A percentile compares a stretch with the other conserved stretches of the same genome.
Evolutionary conservation across 1,140 invertebrate genomes (phyloP).

Genomic region (Chelonus insularis): DNA sequence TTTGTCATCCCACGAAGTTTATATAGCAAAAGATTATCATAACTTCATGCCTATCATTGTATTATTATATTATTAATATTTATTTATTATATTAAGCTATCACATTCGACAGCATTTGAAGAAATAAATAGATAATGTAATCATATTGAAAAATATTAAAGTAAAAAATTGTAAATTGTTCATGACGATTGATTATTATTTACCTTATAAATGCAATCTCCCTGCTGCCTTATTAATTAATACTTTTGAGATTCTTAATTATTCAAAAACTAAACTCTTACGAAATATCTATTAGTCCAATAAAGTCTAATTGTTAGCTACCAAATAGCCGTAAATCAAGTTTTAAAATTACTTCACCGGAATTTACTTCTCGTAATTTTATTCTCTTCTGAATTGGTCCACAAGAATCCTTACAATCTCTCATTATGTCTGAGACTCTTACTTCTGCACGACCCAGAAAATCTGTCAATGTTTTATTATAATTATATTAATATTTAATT

Average conservation of each 20-base stretch:
- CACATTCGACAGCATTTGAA: neutral
- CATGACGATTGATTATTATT: neutral
- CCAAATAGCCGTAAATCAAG: conserved; percentile 73
- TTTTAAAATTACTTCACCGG: conserved; percentile 74
- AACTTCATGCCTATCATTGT: no score
- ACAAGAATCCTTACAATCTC: conserved; percentile 64
- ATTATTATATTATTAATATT: no score
- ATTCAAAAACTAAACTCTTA: no score
- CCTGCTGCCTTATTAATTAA: neutral
- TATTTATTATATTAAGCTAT: conserved; percentile 4
- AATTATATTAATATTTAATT: conserved; percentile 32
- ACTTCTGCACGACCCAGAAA: conserved; percentile 79
- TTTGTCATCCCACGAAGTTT: conserved; percentile 8
- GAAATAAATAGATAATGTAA: neutral
- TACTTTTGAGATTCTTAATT: neutral
- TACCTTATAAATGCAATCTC: neutral
- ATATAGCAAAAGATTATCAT: no score
- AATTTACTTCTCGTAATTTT: conserved; percentile 72
- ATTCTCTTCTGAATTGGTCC: conserved; percentile 73
- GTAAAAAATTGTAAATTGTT: no score
- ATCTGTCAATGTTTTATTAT: conserved; percentile 58
- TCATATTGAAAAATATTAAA: neutral
- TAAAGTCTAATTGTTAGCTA: conserved; percentile 28
- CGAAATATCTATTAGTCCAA: neutral
- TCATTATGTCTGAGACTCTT: conserved; percentile 69